A percentile compares a stretch with the other conserved stretches of the same genome.
These are phyloP conservation scores for Actinostola sp. DNA, from an alignment of 92 coral and sea anemone genomes.

Conservation along the genomic window DNA sequence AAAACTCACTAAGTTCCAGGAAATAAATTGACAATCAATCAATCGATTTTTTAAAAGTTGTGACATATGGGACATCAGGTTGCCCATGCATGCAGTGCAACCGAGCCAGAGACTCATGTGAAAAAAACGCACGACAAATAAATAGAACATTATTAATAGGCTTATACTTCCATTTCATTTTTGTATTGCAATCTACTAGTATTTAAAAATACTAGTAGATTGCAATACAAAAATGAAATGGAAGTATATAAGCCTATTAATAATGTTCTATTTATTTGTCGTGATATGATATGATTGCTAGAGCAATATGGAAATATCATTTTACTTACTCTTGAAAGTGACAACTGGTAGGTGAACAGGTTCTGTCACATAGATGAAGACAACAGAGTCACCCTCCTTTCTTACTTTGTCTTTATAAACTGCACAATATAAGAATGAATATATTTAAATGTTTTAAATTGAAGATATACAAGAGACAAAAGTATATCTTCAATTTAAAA, in stretches of 20 bases:
- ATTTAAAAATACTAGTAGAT: no score
- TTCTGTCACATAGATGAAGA: slow-evolving; percentile 18
- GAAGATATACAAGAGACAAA: neutral
- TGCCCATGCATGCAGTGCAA: no score
- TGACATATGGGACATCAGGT: no score
- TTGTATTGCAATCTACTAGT: no score
- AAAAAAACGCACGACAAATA: neutral
- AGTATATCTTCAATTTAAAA: neutral
- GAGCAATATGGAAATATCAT: neutral
- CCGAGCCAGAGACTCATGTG: no score
- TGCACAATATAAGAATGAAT: neutral
- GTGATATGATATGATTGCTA: neutral
- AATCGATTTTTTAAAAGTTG: no score
- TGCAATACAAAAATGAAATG: no score
- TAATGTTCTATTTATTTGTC: neutral
- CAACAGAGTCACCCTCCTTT: slow-evolving; percentile 8
- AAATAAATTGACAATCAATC: no score
- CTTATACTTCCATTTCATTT: no score
- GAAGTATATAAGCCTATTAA: neutral
- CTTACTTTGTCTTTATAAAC: slow-evolving; percentile 25
- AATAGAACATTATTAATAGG: neutral
- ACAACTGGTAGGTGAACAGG: slow-evolving; percentile 14
- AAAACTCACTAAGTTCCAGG: no score
- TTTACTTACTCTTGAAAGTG: slow-evolving; percentile 24
- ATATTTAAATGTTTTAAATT: neutral